Evolutionary conservation across 1,140 invertebrate species (phyloP).

Genomic region (Musca vetustissima): DNA sequence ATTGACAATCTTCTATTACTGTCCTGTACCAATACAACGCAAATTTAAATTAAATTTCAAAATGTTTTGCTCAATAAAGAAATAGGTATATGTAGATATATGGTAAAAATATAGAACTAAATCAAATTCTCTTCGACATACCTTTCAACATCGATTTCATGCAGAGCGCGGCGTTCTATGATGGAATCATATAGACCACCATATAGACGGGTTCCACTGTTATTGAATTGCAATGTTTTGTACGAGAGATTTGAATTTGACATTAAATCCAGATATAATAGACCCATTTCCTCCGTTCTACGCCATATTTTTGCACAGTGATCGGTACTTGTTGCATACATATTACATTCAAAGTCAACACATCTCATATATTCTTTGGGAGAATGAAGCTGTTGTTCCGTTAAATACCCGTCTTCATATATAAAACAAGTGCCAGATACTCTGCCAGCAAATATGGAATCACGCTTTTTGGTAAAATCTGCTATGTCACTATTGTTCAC

Average conservation of each 20-base stretch:
- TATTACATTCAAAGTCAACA: conserved; percentile 41
- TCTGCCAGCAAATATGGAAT: conserved; percentile 46
- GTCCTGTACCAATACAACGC: too few species aligned
- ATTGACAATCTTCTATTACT: too few species aligned
- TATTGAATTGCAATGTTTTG: conserved; percentile 41
- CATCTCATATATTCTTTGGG: conserved; percentile 42
- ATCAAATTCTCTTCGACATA: conserved; percentile 31
- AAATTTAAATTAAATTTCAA: too few species aligned
- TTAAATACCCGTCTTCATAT: conserved; percentile 31
- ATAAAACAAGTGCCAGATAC: conserved; percentile 41
- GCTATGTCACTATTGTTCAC: conserved; percentile 40
- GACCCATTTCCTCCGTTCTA: conserved; percentile 41
- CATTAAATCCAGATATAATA: conserved; percentile 41
- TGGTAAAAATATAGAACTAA: too few species aligned
- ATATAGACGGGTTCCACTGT: conserved; percentile 39
- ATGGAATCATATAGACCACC: conserved; percentile 44
- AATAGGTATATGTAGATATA: too few species aligned
- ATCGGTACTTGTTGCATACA: conserved; percentile 45
- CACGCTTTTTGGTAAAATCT: conserved; percentile 42
- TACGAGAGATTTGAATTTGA: conserved; percentile 33
- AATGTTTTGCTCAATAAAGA: too few species aligned
- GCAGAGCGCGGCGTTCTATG: conserved; percentile 32
- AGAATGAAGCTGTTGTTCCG: conserved; percentile 41
- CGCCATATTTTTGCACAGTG: conserved; percentile 43
- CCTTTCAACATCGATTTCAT: conserved; percentile 48